Conservation (phyloP, 1,140 invertebrate genomes). For the Scaptomyza graminum region DNA sequence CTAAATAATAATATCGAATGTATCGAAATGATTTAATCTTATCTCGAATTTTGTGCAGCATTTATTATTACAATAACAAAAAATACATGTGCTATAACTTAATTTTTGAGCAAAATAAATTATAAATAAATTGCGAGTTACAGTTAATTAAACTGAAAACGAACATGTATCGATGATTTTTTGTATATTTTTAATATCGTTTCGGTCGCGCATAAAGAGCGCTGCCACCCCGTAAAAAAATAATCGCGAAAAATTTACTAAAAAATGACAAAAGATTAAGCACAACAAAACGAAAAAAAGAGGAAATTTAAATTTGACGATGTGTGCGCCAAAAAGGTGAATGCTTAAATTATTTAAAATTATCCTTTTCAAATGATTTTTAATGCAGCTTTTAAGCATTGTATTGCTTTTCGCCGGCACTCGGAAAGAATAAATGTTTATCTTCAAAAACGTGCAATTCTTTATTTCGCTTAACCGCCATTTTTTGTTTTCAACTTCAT, state of each 20-base stretch:
- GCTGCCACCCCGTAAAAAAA: conserved; percentile 17
- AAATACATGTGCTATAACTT: background rate
- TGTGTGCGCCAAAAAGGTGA: background rate
- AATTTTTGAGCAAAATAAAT: background rate
- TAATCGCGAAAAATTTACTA: background rate
- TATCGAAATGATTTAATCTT: background rate
- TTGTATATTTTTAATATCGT: background rate
- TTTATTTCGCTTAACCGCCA: conserved; percentile 20
- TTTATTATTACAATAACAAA: background rate
- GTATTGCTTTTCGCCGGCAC: background rate
- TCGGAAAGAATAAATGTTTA: background rate
- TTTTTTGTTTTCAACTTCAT: conserved; percentile 49
- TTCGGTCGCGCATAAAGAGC: background rate
- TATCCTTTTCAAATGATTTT: background rate
- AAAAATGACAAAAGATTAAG: conserved; percentile 8
- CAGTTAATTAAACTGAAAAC: too few relatives aligned
- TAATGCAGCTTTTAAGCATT: background rate
- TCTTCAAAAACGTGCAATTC: conserved; percentile 19
- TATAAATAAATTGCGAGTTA: background rate
- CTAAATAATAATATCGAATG: conserved; percentile 13
- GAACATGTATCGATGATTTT: too few relatives aligned
- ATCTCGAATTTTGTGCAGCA: conserved; percentile 2
- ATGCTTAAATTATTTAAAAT: background rate
- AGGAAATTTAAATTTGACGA: background rate
- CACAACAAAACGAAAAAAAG: background rate